Evolutionary conservation across 2,113 vertebrate genomes (phyloP), one percentile per base, ranked within the genome.

Genomic region (Etheostoma cragini): DNA sequence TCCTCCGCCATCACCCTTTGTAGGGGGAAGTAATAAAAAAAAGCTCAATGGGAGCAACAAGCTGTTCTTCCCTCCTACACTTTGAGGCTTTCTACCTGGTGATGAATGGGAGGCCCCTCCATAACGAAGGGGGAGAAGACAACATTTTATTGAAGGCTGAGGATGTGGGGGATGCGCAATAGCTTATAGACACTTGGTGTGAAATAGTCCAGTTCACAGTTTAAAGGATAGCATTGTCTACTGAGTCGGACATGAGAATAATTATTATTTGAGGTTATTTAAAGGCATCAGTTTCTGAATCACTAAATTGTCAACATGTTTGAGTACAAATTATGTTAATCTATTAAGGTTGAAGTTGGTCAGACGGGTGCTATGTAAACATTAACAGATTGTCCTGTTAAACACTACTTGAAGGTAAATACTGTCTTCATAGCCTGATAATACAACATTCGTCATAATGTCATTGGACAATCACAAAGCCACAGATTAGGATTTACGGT

Each of bases 51-150:
- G 92, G 91, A 90, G 91, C 91, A 93, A 94, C 94, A 93, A 92
- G 92, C 91, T 93, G 89, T 91, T 93, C 87, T 88, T 91, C 83
- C 89, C 89, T 86, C 86, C 87, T 88, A 86, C 88, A 88, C 91
- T 94, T 93, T 94, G 88, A 93, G 91, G 88, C 83, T 91, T 82
- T 93, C 90, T 94, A 95, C 93, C 94, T 95, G 94, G 83, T 86
- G 89, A 89, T 94, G 93, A 95, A 94, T 94, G 94, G 93, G 94
- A 94, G 93, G 93, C 94, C 93, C 91, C 91, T 89, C 89, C 87
- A 86, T 86, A 89, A 89, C 83, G 88, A 89, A 91, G 73, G 79
- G 84, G 86, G 78, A 85, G 86, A 93, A 63, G 86, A 93, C 80
- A 86, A 86, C 70, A 75, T 88, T 94, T 94, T 93, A 93, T 94